Conservation (phyloP, 2,113 vertebrate species). For the Lanius collurio region DNA sequence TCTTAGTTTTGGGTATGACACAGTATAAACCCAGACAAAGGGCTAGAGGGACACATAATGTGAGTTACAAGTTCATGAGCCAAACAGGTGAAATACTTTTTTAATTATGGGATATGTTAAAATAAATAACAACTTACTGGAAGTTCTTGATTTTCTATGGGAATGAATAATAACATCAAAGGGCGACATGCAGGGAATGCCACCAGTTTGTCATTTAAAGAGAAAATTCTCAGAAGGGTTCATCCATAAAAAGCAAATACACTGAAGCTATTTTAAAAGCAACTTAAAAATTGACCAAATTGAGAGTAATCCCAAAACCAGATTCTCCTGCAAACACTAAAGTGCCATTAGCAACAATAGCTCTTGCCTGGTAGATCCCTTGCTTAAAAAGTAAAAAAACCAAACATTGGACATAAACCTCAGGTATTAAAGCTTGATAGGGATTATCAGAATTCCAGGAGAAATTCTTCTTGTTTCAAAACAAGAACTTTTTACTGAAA, state of each 20-base stretch:
- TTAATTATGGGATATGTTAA: background rate
- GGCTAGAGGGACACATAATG: rapidly evolving
- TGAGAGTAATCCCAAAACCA: background rate
- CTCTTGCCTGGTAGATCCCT: background rate
- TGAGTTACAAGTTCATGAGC: rapidly evolving
- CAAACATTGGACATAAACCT: background rate
- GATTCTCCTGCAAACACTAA: background rate
- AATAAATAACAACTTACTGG: background rate
- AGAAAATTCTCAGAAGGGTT: background rate
- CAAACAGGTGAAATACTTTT: background rate
- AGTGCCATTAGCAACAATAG: background rate
- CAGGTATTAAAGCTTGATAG: background rate
- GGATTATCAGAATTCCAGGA: background rate
- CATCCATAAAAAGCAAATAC: background rate
- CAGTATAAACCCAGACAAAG: background rate
- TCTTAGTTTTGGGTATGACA: background rate
- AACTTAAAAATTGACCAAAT: background rate
- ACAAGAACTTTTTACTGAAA: background rate
- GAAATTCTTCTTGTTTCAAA: background rate
- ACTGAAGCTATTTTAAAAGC: background rate
- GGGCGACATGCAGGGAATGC: background rate
- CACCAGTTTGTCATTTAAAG: background rate
- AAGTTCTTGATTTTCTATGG: background rate
- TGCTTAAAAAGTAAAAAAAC: background rate
- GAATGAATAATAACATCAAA: background rate